phyloP scores from a whole-genome alignment of 2,113 vertebrate genomes.

The Anolis sagrei region DNA sequence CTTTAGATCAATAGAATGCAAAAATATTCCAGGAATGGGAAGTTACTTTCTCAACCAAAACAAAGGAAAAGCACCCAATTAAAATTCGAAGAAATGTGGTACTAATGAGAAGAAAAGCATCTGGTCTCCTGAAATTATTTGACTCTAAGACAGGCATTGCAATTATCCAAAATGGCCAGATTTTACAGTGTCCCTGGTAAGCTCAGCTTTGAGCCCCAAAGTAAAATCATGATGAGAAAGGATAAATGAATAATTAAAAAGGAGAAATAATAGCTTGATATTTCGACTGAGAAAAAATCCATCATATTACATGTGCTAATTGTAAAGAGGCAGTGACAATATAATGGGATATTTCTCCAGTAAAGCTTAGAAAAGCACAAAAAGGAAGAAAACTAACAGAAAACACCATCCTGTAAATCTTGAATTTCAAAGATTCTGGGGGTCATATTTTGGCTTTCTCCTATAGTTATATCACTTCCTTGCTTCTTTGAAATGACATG shows the following conservation, averaged over 20 bases:
- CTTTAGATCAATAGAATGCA: constrained; percentile 61
- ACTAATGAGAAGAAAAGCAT: constrained; percentile 54
- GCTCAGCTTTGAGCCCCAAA: constrained; percentile 46
- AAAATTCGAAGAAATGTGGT: constrained; percentile 45
- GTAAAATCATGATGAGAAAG: constrained; percentile 46
- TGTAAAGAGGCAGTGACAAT: constrained; percentile 3
- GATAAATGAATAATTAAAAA: constrained; percentile 41
- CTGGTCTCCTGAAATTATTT: constrained; percentile 45
- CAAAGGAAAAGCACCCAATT: constrained; percentile 51
- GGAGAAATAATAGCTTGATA: fast-evolving
- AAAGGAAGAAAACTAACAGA: constrained; percentile 18
- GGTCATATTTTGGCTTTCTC: not conserved
- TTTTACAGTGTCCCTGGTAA: constrained; percentile 53
- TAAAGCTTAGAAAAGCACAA: constrained; percentile 3
- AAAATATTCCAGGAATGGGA: constrained; percentile 71
- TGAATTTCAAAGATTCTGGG: not conserved
- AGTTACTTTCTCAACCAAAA: constrained; percentile 57
- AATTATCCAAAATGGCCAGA: constrained; percentile 50
- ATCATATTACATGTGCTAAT: constrained; percentile 17
- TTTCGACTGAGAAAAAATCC: constrained; percentile 25
- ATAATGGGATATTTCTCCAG: constrained; percentile 6
- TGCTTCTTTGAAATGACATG: not conserved
- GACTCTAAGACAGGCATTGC: constrained; percentile 47
- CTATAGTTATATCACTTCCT: not conserved
- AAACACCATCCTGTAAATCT: not conserved